Conservation (phyloP, 2,113 vertebrate species). For the Cyanoramphus novaezelandiae region DNA sequence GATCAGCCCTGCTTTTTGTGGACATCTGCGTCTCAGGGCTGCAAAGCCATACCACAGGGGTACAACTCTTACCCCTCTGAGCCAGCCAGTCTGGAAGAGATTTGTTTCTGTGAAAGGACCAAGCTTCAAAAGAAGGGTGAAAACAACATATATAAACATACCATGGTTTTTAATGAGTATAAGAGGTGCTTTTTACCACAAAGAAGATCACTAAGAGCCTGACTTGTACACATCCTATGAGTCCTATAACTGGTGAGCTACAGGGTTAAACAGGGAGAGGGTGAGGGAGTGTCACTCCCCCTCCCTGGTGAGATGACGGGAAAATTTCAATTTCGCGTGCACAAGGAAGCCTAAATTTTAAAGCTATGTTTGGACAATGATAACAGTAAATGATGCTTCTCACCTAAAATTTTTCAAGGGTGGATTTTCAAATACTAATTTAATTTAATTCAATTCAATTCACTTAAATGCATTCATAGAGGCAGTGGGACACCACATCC, state of each 20-base stretch:
- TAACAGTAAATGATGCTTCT: background rate
- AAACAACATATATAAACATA: background rate
- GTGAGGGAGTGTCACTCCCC: background rate
- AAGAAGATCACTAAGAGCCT: background rate
- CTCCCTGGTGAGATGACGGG: background rate
- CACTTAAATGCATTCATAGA: background rate
- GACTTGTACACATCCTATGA: background rate
- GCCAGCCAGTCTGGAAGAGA: background rate
- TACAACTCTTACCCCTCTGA: background rate
- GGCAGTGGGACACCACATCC: background rate
- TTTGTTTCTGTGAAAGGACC: background rate
- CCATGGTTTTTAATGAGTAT: background rate
- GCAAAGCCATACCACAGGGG: background rate
- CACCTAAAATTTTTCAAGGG: background rate
- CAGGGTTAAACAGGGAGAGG: background rate
- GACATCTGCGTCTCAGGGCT: rapidly evolving
- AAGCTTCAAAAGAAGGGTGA: background rate
- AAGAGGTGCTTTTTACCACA: background rate
- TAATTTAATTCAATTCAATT: background rate
- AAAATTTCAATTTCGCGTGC: background rate
- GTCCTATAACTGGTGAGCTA: background rate
- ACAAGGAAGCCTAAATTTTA: background rate
- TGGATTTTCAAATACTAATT: background rate
- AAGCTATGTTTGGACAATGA: background rate
- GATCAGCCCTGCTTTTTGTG: background rate